Conservation (phyloP, 2,113 vertebrate species). For the Albula glossodonta region DNA sequence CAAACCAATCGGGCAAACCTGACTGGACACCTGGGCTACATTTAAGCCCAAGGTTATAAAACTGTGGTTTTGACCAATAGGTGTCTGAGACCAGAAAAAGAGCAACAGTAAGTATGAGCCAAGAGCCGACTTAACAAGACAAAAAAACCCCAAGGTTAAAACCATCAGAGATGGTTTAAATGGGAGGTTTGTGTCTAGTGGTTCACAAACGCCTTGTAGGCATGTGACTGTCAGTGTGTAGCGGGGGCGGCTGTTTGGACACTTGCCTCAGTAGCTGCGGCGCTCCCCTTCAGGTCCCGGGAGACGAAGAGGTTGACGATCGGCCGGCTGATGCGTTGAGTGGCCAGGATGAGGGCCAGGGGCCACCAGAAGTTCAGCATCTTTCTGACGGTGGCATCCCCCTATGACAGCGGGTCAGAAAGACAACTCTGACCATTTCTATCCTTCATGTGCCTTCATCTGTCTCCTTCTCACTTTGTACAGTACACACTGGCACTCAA, state of each 20-base stretch:
- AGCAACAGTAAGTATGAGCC: too few relatives aligned
- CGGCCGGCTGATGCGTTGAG: slow-evolving; percentile 93
- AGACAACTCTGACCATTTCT: not conserved
- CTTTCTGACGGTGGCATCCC: slow-evolving; percentile 91
- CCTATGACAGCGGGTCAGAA: slow-evolving; percentile 63
- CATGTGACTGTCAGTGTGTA: not conserved
- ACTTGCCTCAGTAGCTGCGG: slow-evolving; percentile 49
- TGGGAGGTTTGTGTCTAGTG: not conserved
- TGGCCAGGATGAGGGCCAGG: slow-evolving; percentile 64
- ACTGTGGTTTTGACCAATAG: too few relatives aligned
- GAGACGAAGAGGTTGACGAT: slow-evolving; percentile 98
- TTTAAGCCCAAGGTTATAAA: too few relatives aligned
- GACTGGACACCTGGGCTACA: too few relatives aligned
- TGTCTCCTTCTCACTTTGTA: not conserved
- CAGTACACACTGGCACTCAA: too few relatives aligned
- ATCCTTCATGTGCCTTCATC: not conserved
- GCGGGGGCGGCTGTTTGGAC: not conserved
- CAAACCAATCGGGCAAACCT: too few relatives aligned
- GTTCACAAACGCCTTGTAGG: not conserved
- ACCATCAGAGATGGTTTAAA: not conserved
- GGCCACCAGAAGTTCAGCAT: slow-evolving; percentile 84
- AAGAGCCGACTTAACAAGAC: too few relatives aligned
- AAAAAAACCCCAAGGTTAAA: too few relatives aligned
- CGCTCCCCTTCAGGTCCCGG: slow-evolving; percentile 69
- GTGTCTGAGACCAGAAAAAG: too few relatives aligned